Evolutionary conservation across 2,888 invertebrate species (phyloP).

Genomic region (Proisotoma minuta): DNA sequence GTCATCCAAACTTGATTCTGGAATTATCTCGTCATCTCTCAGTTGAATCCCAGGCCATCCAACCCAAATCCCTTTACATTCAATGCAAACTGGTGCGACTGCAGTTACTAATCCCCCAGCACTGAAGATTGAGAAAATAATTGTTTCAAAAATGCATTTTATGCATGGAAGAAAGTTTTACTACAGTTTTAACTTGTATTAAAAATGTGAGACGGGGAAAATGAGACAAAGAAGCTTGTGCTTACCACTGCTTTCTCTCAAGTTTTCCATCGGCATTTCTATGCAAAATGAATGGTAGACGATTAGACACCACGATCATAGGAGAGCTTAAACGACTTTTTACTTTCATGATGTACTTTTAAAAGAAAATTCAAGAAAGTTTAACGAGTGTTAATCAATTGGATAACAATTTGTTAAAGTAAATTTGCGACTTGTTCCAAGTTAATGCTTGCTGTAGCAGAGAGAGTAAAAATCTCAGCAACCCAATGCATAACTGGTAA

Average conservation of each 20-base stretch:
- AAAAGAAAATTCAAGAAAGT: neutral
- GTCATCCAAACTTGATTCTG: slow-evolving; percentile 51
- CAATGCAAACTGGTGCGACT: slow-evolving; percentile 52
- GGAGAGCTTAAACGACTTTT: slow-evolving; percentile 44
- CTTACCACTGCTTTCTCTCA: slow-evolving; percentile 50
- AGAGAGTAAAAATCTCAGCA: too few relatives aligned
- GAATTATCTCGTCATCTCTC: slow-evolving; percentile 49
- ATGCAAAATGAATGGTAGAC: slow-evolving; percentile 51
- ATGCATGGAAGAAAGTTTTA: neutral
- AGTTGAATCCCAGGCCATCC: slow-evolving; percentile 53
- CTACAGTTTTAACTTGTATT: neutral
- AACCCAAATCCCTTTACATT: slow-evolving; percentile 52
- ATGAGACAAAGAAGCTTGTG: neutral
- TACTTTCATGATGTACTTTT: slow-evolving; percentile 20
- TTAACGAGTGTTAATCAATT: too few relatives aligned
- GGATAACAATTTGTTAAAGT: too few relatives aligned
- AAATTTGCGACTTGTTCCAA: too few relatives aligned
- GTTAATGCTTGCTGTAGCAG: too few relatives aligned
- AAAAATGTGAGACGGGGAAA: neutral
- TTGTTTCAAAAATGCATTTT: neutral
- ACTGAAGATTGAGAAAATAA: slow-evolving; percentile 43
- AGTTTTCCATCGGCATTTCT: slow-evolving; percentile 49
- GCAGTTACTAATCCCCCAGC: slow-evolving; percentile 54
- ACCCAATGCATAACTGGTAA: too few relatives aligned
- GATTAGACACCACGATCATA: slow-evolving; percentile 52